Base-by-base conservation (phyloP, 92 coral and sea anemone species). In the Heteractis magnifica region DNA sequence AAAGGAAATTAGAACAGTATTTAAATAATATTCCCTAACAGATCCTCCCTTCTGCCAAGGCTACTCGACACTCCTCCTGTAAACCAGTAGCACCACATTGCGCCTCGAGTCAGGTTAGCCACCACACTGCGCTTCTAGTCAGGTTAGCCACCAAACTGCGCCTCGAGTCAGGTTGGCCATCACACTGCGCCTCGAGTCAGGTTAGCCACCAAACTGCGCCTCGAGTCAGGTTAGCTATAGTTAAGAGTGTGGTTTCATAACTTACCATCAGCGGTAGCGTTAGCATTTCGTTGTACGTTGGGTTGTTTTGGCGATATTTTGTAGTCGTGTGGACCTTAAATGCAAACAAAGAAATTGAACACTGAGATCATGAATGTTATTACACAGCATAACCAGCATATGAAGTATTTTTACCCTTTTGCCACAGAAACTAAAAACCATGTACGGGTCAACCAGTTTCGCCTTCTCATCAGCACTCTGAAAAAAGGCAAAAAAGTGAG, bases 371-470 rank as follows among this genome's bases (percentile, higher is more conserved):
- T 51, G 2, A 15, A 19, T 12, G 1, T 71, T 14, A 71, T 10
- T 5, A 11, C 6, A 19, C 44, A n/a, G 26, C 10, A n/a, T 71
- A 71, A 13, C 26, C 23, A 55, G 21, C 1, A 71, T 49, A 52
- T 18, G 23, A 0, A 20, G 11, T 62, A 71, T 8, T 16, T 68
- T 10, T 85, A 93, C 98, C 94, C 91, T 82, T 81, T 86, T 90
- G 6, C 98, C 97, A 87, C 94, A 83, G 65, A 95, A 95, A 49
- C 90, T 76, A 60, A 95, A 92, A 18, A 86, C 90, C 16, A 95
- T 79, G 65, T 81, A 95, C 2, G 98, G 98, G 68, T 95, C 98
- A 19, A 95, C 98, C 14, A 90, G 82, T 79, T 89, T 90, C 80
- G 87, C 86, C 15, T 81, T 88, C 75, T 90, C 94, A 19, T 14